Conservation (phyloP, 2,797 vertebrate genomes). For the Brachymystax lenok region DNA sequence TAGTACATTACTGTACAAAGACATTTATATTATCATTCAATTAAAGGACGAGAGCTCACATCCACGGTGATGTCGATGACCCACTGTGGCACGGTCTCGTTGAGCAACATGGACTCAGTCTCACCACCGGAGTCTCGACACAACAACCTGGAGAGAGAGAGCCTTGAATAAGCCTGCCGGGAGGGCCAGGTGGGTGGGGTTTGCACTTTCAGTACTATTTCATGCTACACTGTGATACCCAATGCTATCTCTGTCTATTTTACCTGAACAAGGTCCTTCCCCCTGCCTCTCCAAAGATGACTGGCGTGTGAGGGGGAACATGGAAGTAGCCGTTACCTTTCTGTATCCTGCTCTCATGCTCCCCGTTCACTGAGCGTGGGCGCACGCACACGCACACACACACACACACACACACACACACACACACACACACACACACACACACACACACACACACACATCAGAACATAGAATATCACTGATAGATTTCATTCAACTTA, state of each 20-base stretch:
- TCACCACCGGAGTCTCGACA: constrained; percentile 86
- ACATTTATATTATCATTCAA: neutral
- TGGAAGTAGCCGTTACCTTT: constrained; percentile 88
- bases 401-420: constrained; percentile 6
- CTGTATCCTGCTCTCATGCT: constrained; percentile 83
- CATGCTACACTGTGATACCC: neutral
- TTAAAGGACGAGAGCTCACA: constrained; percentile 67
- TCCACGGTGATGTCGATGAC: constrained; percentile 89
- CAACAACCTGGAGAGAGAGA: constrained; percentile 70
- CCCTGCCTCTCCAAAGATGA: constrained; percentile 87
- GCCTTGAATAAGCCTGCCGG: neutral
- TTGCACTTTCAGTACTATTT: neutral
- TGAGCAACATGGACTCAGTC: constrained; percentile 88
- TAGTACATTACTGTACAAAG: neutral
- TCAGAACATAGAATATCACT: neutral
- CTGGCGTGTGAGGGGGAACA: constrained; percentile 86
- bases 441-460: constrained; percentile 1
- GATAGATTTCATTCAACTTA: neutral
- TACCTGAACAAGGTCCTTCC: constrained; percentile 87
- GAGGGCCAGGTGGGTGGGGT: neutral
- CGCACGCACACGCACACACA: neutral
- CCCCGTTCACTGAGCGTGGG: constrained; percentile 76
- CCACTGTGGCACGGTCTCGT: constrained; percentile 88
- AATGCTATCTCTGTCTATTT: neutral
- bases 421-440: neutral